A percentile compares a stretch with the other conserved stretches of the same genome.
Conservation (phyloP, 2,888 invertebrate species). For the Meiosimyza platycephala region DNA sequence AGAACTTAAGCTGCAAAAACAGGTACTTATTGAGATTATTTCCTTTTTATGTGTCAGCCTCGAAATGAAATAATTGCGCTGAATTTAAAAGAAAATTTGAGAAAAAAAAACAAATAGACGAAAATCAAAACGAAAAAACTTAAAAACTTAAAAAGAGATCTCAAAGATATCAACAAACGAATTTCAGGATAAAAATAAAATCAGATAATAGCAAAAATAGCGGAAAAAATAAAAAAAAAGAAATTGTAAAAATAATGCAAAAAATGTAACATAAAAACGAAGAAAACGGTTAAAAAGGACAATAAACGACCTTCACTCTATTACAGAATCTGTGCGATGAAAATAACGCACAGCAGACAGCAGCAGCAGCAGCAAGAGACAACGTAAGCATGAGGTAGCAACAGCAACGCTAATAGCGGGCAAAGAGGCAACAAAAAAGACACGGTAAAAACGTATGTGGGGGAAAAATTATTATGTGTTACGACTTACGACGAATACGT, state of each 20-base stretch:
- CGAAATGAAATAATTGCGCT: too few relatives aligned
- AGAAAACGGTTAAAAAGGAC: conserved; percentile 36
- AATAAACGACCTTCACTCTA: conserved; percentile 40
- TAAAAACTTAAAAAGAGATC: too few relatives aligned
- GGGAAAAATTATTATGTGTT: conserved; percentile 29
- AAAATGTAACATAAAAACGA: conserved; percentile 25
- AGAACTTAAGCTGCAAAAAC: too few relatives aligned
- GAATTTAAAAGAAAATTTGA: too few relatives aligned
- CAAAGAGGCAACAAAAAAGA: conserved; percentile 34
- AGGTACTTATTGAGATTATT: too few relatives aligned
- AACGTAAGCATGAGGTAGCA: conserved; percentile 18
- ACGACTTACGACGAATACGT: conserved; percentile 28
- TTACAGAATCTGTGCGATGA: conserved; percentile 21
- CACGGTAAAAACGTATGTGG: conserved; percentile 37
- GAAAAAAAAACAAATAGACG: too few relatives aligned
- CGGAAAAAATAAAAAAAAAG: conserved; percentile 28
- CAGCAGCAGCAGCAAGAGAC: background rate
- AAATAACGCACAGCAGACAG: conserved; percentile 31
- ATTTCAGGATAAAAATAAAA: conserved; percentile 28
- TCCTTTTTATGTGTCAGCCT: too few relatives aligned
- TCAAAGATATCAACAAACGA: background rate
- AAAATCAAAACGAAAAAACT: too few relatives aligned
- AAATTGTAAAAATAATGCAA: background rate
- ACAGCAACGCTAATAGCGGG: conserved; percentile 23
- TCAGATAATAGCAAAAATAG: conserved; percentile 29